Percentiles rank a stretch among this genome's conserved stretches.
phyloP scores from a whole-genome alignment of 2,113 vertebrate genomes.

The Cyprinodon variegatus region DNA sequence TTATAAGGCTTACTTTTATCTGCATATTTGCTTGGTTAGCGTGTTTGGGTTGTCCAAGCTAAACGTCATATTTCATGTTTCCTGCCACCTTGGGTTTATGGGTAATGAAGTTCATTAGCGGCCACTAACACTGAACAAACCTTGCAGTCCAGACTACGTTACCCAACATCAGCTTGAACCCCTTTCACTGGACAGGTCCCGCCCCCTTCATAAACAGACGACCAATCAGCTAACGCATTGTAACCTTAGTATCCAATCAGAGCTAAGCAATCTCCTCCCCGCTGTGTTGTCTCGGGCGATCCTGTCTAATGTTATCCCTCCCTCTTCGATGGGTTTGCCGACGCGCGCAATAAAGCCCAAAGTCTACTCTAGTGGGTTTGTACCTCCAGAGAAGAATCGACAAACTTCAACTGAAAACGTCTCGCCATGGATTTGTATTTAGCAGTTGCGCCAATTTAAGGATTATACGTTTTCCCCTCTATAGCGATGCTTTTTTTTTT shows the following conservation, averaged over 20 bases:
- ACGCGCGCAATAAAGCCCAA: conserved; percentile 79
- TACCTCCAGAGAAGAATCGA: conserved; percentile 41
- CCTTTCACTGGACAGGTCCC: neutral
- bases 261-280: conserved; percentile 10
- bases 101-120: conserved; percentile 53
- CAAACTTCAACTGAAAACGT: conserved; percentile 63
- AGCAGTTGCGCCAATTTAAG: neutral
- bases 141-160: conserved; percentile 45
- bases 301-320: neutral
- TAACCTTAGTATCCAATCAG: conserved; percentile 1
- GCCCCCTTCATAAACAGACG: neutral
- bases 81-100: accelerated
- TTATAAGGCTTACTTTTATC: neutral
- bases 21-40: conserved; percentile 23
- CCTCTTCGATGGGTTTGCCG: conserved; percentile 65
- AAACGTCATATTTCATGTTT: conserved; percentile 44
- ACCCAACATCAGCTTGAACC: conserved; percentile 51
- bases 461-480: neutral
- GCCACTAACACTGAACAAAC: accelerated
- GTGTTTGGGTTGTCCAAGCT: neutral
- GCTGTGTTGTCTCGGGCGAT: conserved; percentile 10
- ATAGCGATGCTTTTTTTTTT: conserved; percentile 22
- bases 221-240: neutral
- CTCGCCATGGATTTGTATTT: conserved; percentile 12
- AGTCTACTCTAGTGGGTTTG: conserved; percentile 64